Evolutionary conservation across 2,888 invertebrate genomes (phyloP).

Genomic region (Podabrus alpinus): DNA sequence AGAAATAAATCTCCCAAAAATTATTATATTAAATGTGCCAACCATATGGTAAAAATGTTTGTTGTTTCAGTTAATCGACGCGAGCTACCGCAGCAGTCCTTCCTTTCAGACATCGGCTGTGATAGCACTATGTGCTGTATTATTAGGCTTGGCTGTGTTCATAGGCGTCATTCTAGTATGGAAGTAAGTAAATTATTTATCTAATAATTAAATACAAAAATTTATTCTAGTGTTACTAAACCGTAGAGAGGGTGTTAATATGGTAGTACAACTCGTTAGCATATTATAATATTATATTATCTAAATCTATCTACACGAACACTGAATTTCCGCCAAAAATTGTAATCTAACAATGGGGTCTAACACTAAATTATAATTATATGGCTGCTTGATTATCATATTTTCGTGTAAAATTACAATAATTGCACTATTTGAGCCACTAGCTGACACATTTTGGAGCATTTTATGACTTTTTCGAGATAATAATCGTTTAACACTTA

Average conservation of each 20-base stretch:
- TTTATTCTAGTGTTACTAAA: not conserved
- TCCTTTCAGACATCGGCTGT: slow-evolving; percentile 83
- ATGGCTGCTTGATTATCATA: not conserved
- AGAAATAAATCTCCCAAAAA: slow-evolving; percentile 16
- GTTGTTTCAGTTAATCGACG: slow-evolving; percentile 81
- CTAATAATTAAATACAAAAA: not conserved
- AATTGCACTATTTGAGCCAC: not conserved
- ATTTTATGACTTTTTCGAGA: not conserved
- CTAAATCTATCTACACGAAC: not conserved
- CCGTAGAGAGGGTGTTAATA: not conserved
- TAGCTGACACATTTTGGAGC: not conserved
- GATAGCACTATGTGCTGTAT: slow-evolving; percentile 80
- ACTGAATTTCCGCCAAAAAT: not conserved
- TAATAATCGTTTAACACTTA: not conserved
- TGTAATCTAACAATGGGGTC: not conserved
- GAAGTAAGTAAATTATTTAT: slow-evolving; percentile 73
- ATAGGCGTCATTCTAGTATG: slow-evolving; percentile 82
- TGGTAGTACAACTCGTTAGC: not conserved
- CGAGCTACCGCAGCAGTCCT: slow-evolving; percentile 84
- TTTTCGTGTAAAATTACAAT: not conserved
- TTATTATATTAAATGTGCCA: slow-evolving; percentile 13
- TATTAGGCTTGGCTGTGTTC: slow-evolving; percentile 76
- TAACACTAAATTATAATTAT: not conserved
- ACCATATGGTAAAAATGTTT: slow-evolving; percentile 34
- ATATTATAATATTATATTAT: not conserved